Conservation (phyloP, 2,113 vertebrate genomes). For the Leiothrix lutea region DNA sequence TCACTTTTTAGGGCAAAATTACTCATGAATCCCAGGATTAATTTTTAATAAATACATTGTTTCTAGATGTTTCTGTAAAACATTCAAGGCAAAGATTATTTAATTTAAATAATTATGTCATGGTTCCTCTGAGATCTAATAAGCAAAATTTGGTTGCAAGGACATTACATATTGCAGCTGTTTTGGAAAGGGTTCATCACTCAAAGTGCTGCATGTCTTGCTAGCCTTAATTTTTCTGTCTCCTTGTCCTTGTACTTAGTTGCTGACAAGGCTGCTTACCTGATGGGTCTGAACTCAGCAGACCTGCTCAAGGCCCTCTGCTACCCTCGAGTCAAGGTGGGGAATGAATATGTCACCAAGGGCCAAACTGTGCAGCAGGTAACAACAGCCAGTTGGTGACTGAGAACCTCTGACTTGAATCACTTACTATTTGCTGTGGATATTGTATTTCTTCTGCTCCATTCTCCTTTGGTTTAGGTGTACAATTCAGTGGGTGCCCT, state of each 20-base stretch:
- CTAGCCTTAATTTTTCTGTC: neutral
- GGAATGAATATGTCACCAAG: neutral
- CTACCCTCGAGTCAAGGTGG: neutral
- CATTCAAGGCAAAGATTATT: neutral
- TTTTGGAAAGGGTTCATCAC: neutral
- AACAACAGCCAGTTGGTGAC: neutral
- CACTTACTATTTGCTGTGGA: neutral
- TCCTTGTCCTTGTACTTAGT: slow-evolving; percentile 50
- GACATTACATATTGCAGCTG: neutral
- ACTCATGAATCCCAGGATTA: neutral
- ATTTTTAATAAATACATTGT: neutral
- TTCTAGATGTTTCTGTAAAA: neutral
- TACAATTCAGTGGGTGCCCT: slow-evolving; percentile 79
- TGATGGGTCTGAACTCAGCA: slow-evolving; percentile 54
- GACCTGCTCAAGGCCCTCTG: slow-evolving; percentile 29
- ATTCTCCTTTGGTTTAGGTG: slow-evolving; percentile 53
- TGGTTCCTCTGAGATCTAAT: neutral
- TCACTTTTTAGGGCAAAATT: neutral
- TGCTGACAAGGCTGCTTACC: slow-evolving; percentile 78
- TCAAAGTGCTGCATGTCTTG: neutral
- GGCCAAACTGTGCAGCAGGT: slow-evolving; percentile 42
- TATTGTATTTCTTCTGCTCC: neutral
- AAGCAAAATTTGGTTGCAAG: neutral
- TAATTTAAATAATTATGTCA: neutral
- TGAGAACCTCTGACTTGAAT: neutral